phyloP scores from a whole-genome alignment of 2,888 invertebrate species.

The Phaonia tiefii region DNA sequence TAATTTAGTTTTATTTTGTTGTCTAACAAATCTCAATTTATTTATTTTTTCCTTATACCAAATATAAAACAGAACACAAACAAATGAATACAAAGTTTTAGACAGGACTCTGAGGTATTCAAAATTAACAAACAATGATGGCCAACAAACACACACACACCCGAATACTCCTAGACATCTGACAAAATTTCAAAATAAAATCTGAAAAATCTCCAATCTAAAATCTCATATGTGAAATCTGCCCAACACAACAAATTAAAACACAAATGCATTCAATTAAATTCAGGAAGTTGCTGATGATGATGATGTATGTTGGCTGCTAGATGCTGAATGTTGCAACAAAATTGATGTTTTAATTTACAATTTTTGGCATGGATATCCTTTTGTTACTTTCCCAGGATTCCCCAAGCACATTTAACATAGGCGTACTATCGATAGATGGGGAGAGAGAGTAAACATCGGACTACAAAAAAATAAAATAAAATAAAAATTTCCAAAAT shows the following conservation, averaged over 20 bases:
- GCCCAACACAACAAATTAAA: conserved; percentile 21
- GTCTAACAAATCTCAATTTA: conserved; percentile 11
- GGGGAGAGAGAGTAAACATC: not conserved
- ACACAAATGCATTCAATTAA: conserved; percentile 40
- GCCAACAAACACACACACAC: not conserved
- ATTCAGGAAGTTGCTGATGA: conserved; percentile 23
- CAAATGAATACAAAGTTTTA: conserved; percentile 19
- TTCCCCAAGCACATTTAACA: not conserved
- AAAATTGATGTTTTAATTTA: conserved; percentile 35
- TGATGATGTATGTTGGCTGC: not conserved
- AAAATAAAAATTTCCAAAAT: conserved; percentile 12
- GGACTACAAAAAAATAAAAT: conserved; percentile 6
- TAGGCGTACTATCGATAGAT: not conserved
- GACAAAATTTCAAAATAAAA: conserved; percentile 11
- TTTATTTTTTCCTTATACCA: no score
- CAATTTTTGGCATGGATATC: conserved; percentile 31
- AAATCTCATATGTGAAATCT: conserved; percentile 25
- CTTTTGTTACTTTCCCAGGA: not conserved
- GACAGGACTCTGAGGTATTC: conserved; percentile 50
- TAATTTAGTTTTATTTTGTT: conserved; percentile 19
- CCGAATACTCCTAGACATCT: conserved; percentile 19
- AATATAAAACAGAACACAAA: not conserved
- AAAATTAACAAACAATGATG: conserved; percentile 36
- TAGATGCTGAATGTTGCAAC: not conserved
- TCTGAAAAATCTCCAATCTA: not conserved